Conservation (phyloP, 2,797 vertebrate genomes). For the Lerista edwardsae region DNA sequence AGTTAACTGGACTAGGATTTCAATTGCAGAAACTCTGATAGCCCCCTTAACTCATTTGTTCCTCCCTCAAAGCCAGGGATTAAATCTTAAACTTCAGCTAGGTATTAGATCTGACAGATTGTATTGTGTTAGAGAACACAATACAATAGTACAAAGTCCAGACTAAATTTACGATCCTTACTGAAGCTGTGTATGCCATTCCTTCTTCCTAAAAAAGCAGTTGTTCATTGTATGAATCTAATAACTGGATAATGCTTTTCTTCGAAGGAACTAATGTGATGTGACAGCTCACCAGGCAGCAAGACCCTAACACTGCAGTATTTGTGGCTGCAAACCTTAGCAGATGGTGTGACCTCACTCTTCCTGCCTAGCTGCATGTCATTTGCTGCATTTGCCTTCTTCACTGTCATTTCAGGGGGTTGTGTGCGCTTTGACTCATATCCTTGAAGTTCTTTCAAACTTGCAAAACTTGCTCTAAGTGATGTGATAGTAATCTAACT, state of each 20-base stretch:
- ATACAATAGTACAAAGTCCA: slow-evolving; percentile 45
- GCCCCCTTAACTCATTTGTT: slow-evolving; percentile 35
- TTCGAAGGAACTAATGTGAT: slow-evolving; percentile 31
- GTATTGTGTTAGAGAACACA: slow-evolving; percentile 27
- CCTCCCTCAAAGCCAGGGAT: slow-evolving; percentile 40
- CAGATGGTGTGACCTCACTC: neutral
- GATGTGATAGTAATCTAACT: neutral
- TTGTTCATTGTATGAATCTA: slow-evolving; percentile 30
- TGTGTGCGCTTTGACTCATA: neutral
- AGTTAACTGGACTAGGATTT: slow-evolving; percentile 9
- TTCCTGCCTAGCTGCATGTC: neutral
- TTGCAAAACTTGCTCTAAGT: neutral
- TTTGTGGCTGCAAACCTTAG: slow-evolving; percentile 27
- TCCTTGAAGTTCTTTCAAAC: neutral
- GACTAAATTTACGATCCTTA: slow-evolving; percentile 33
- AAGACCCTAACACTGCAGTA: neutral
- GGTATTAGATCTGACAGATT: slow-evolving; percentile 49
- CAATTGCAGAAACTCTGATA: slow-evolving; percentile 19
- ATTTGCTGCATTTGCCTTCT: neutral
- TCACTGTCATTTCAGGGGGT: neutral
- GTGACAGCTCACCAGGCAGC: slow-evolving; percentile 6
- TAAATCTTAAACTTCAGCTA: slow-evolving; percentile 47
- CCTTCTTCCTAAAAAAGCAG: slow-evolving; percentile 5
- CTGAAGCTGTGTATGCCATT: slow-evolving; percentile 27
- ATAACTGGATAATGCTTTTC: slow-evolving; percentile 34